A percentile compares a stretch with the other conserved stretches of the same genome.
These are phyloP conservation scores for Araneus ventricosus DNA, from an alignment of 1,140 invertebrate species.

Conservation along the genomic window DNA sequence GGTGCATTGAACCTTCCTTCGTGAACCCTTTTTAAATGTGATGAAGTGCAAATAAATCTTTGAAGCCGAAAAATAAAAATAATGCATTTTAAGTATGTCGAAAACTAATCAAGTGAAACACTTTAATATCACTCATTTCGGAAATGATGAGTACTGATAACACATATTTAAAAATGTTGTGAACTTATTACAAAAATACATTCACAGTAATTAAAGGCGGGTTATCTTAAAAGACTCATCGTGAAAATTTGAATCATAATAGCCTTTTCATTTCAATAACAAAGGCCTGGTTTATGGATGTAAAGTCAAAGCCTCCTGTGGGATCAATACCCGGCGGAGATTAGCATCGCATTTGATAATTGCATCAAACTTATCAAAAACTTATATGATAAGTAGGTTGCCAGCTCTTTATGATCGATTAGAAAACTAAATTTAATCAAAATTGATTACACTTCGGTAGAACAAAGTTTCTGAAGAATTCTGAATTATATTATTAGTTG, in stretches of 20 bases:
- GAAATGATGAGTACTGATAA: background rate
- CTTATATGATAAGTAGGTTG: background rate
- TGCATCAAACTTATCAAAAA: background rate
- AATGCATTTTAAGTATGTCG: too few species aligned
- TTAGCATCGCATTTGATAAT: background rate
- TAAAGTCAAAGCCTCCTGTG: background rate
- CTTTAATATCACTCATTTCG: background rate
- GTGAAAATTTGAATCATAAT: background rate
- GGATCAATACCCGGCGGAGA: background rate
- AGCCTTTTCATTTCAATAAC: background rate
- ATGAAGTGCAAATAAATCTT: too few species aligned
- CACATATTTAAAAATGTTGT: background rate
- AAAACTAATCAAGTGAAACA: too few species aligned
- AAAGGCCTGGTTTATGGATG: too few species aligned
- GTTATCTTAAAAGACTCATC: background rate
- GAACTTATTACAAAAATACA: background rate
- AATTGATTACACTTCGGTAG: background rate
- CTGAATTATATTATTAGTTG: background rate
- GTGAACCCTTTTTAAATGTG: too few species aligned
- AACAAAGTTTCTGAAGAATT: background rate
- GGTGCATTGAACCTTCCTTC: too few species aligned
- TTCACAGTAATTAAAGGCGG: background rate
- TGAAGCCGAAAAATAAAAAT: too few species aligned
- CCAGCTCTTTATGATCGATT: background rate
- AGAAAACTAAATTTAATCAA: background rate